Evolutionary conservation across 2,113 vertebrate genomes (phyloP), one percentile per base, ranked within the genome.

Genomic region (Laterallus jamaicensis): DNA sequence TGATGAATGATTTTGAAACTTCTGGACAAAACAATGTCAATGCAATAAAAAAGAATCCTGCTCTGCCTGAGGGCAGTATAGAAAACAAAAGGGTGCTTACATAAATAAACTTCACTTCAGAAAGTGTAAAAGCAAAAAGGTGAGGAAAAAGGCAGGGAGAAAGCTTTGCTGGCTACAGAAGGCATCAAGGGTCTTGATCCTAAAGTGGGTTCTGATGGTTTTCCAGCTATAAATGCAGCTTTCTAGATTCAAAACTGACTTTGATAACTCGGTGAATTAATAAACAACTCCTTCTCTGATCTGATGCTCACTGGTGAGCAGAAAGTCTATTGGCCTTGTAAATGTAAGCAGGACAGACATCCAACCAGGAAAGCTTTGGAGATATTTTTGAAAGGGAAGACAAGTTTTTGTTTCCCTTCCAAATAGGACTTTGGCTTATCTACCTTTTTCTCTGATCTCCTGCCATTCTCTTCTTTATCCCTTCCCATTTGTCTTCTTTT

Each of bases 401-500:
- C 17, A 73, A 68, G 8, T 13, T 86, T 83, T 93, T 83, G 22
- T 78, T 93, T 93, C 60, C 49, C 60, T 88, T 93, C 52, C 88
- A 93, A 92, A 40, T 19, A 64, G 42, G 14, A 50, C 31, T 70
- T 93, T 78, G 69, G 69, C 54, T 82, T 78, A 49, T 37, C 52
- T 91, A 68, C 64, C 21, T 93, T 83, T 74, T 52, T 67, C 39
- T 88, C 26, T 83, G 35, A 47, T 55, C 8, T 37, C 11, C 8
- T 84, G 49, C 37, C 60, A 68, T 92, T 91, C 21, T 88, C 25
- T 68, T 83, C 69, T 75, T 91, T 91, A 89, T 70, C 39, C 32
- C 32, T 94, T 92, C 49, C 56, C 32, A 84, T 95, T 93, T 91
- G 44, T 60, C 35, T 86, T 92, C 60, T 81, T 92, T 78, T 63